Conservation (phyloP, 1,140 invertebrate species). For the Tigriopus japonicus region DNA sequence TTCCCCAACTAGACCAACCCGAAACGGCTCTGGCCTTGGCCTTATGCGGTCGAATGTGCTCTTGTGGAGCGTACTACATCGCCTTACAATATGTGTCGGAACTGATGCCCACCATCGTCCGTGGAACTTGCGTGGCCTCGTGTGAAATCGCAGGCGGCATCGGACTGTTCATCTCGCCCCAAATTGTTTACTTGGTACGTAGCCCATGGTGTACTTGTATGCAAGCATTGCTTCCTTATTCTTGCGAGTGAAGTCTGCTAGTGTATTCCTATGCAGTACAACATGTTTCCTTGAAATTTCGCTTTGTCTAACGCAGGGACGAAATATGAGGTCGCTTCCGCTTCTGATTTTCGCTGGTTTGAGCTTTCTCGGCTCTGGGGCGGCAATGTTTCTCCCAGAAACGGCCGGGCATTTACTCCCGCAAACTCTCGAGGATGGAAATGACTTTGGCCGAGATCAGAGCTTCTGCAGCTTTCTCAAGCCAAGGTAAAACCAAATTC, state of each 20-base stretch:
- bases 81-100: conserved; percentile 72
- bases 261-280: too few species aligned
- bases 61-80: conserved; percentile 74
- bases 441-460: conserved; percentile 13
- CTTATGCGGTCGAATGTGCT: conserved; percentile 57
- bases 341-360: conserved; percentile 20
- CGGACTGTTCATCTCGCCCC: conserved; percentile 18
- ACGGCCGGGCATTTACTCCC: conserved; percentile 16
- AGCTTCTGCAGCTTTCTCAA: too few species aligned
- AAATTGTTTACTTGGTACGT: conserved; percentile 18
- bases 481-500: too few species aligned
- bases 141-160: conserved; percentile 18
- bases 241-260: too few species aligned
- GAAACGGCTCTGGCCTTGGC: conserved; percentile 29
- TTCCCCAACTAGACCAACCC: too few species aligned
- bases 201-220: too few species aligned
- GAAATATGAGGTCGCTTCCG: conserved; percentile 14
- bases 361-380: conserved; percentile 16
- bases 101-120: conserved; percentile 59
- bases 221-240: too few species aligned
- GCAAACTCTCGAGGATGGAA: conserved; percentile 17
- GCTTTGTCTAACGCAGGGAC: too few species aligned
- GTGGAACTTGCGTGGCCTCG: conserved; percentile 18
- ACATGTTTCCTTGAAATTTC: too few species aligned
- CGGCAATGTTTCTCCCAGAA: conserved; percentile 18